phyloP scores from a whole-genome alignment of 1,140 invertebrate genomes.

The Drosophila azteca region DNA sequence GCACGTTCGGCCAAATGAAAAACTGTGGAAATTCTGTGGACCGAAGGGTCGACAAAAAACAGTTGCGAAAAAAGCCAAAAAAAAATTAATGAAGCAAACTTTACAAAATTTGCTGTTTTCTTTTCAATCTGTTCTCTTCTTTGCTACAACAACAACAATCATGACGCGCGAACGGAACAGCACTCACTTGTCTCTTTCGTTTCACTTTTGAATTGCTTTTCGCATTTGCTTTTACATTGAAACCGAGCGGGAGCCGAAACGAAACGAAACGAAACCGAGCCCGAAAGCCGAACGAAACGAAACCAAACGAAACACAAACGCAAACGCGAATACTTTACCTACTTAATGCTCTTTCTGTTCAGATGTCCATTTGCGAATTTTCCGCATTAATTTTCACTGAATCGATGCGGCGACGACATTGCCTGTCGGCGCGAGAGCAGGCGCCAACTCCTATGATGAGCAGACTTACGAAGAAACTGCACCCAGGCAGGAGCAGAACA shows the following conservation, averaged over 20 bases:
- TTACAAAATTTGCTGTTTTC: slow-evolving; percentile 16
- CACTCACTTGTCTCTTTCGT: slow-evolving; percentile 53
- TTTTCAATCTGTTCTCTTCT: slow-evolving; percentile 30
- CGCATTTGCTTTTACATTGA: slow-evolving; percentile 41
- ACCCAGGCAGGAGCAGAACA: slow-evolving; percentile 66
- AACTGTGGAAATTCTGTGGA: slow-evolving; percentile 37
- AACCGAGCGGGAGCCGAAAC: slow-evolving; percentile 10
- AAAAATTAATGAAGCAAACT: slow-evolving; percentile 26
- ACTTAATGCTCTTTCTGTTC: slow-evolving; percentile 73
- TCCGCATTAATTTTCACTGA: slow-evolving; percentile 65
- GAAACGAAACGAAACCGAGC: slow-evolving; percentile 10
- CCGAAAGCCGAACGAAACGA: slow-evolving; percentile 22
- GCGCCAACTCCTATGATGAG: slow-evolving; percentile 13
- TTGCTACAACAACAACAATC: slow-evolving; percentile 28
- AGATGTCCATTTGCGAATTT: slow-evolving; percentile 74
- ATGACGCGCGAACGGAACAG: slow-evolving; percentile 44
- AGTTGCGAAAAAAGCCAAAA: slow-evolving; percentile 22
- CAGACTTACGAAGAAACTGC: slow-evolving; percentile 53
- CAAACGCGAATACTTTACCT: slow-evolving; percentile 64
- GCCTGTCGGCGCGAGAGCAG: not conserved
- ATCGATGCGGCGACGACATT: not conserved
- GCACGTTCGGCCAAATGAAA: slow-evolving; percentile 46
- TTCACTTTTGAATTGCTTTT: slow-evolving; percentile 50
- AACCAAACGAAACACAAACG: slow-evolving; percentile 37
- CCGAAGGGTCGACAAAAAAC: slow-evolving; percentile 5